These are phyloP conservation scores for Cisticola juncidis DNA, from an alignment of 2,113 vertebrate species.

Conservation along the genomic window DNA sequence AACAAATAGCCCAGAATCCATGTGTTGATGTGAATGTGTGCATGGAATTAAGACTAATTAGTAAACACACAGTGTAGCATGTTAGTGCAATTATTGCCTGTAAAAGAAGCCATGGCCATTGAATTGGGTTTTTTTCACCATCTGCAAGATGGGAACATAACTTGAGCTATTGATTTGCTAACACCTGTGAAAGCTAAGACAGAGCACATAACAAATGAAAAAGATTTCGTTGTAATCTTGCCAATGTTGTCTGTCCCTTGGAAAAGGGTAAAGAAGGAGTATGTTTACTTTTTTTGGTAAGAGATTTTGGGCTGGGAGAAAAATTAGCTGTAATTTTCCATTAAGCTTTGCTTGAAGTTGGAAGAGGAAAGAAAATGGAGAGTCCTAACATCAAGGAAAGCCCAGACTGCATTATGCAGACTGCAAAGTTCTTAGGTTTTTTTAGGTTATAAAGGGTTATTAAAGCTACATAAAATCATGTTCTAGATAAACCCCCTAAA, in stretches of 20 bases:
- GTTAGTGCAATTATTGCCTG: not conserved
- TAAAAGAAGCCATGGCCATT: not conserved
- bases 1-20: rapidly evolving
- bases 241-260: not conserved
- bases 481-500: not conserved
- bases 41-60: not conserved
- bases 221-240: not conserved
- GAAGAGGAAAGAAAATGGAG: not conserved
- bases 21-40: not conserved
- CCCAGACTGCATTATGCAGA: not conserved
- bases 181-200: not conserved
- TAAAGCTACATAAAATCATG: not conserved
- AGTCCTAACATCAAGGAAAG: not conserved
- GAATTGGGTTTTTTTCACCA: not conserved
- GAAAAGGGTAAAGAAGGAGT: not conserved
- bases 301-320: not conserved
- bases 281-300: not conserved
- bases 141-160: not conserved
- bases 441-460: not conserved
- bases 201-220: not conserved
- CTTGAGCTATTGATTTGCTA: not conserved
- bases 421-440: not conserved
- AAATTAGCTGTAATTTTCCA: not conserved
- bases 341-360: not conserved
- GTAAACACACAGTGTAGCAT: not conserved